Percentiles rank a stretch among this genome's conserved stretches.
phyloP scores from a whole-genome alignment of 2,797 vertebrate genomes.

The Microctenopoma steveboyesi region DNA sequence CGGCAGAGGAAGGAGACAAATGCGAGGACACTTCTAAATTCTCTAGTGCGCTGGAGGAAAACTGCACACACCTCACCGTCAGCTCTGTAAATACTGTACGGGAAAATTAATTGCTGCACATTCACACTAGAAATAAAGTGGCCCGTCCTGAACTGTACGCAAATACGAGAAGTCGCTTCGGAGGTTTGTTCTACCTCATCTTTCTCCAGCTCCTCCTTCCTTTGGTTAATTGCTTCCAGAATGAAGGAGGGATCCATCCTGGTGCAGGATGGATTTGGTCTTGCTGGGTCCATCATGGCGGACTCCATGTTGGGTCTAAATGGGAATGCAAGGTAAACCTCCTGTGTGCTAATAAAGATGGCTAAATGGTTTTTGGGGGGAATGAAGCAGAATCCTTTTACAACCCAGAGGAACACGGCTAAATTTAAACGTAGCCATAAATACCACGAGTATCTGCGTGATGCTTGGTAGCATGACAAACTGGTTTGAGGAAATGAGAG shows the following conservation, averaged over 20 bases:
- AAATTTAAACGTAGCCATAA: slow-evolving; percentile 39
- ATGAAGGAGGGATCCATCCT: slow-evolving; percentile 16
- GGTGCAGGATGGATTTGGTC: slow-evolving; percentile 34
- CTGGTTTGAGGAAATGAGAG: slow-evolving; percentile 40
- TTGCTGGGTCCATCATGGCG: slow-evolving; percentile 17
- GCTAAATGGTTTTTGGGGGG: slow-evolving; percentile 14
- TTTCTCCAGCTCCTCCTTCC: neutral
- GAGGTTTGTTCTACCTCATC: too few relatives aligned
- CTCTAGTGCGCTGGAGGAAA: neutral
- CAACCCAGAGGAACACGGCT: slow-evolving; percentile 14
- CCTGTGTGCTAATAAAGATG: slow-evolving; percentile 1
- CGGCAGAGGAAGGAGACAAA: neutral
- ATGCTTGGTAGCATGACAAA: slow-evolving; percentile 36
- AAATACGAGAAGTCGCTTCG: neutral
- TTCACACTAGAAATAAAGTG: neutral
- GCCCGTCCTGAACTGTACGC: too few relatives aligned
- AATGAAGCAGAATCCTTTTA: slow-evolving; percentile 11
- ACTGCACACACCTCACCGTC: neutral
- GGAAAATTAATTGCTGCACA: neutral
- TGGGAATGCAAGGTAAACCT: neutral
- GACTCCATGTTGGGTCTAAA: slow-evolving; percentile 30
- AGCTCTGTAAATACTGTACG: neutral
- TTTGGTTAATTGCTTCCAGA: neutral
- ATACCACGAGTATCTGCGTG: slow-evolving; percentile 22
- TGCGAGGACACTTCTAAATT: neutral